Evolutionary conservation across 2,113 vertebrate genomes (phyloP).

Genomic region (Circaetus gallicus): DNA sequence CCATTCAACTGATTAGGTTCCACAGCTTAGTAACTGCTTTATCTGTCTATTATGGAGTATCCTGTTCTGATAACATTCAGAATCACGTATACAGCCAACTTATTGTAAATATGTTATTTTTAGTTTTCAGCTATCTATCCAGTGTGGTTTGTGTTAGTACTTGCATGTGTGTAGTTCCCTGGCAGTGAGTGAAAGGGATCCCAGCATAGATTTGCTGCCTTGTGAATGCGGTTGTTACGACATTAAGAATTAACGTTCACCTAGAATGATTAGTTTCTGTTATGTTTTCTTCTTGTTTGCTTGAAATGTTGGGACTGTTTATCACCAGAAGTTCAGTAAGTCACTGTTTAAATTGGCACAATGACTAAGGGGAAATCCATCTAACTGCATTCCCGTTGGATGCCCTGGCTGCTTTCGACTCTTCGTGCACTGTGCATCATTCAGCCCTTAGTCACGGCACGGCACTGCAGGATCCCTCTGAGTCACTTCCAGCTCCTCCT

Average conservation of each 20-base stretch:
- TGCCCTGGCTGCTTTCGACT: not conserved
- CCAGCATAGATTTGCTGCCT: not conserved
- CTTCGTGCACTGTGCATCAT: not conserved
- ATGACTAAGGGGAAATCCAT: not conserved
- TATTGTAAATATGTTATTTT: conserved; percentile 81
- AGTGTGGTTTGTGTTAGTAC: not conserved
- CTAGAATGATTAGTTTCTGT: not conserved
- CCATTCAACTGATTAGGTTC: conserved; percentile 28
- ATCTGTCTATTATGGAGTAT: conserved; percentile 61
- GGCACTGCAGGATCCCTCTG: not conserved
- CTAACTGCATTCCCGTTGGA: not conserved
- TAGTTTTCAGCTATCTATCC: conserved; percentile 50
- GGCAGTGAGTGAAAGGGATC: conserved; percentile 10
- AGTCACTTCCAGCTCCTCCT: not conserved
- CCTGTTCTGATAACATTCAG: conserved; percentile 74
- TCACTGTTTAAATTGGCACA: not conserved
- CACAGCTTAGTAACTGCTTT: conserved; percentile 67
- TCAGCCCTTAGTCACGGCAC: not conserved
- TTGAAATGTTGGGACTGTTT: not conserved
- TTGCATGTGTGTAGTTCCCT: conserved; percentile 12
- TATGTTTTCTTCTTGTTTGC: conserved; percentile 6
- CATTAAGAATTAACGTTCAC: conserved; percentile 3
- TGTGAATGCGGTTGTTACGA: not conserved
- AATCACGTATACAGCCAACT: conserved; percentile 70
- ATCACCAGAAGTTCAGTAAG: not conserved